Evolutionary conservation across 2,888 invertebrate species (phyloP).

Genomic region (Toxonevra muliebris): DNA sequence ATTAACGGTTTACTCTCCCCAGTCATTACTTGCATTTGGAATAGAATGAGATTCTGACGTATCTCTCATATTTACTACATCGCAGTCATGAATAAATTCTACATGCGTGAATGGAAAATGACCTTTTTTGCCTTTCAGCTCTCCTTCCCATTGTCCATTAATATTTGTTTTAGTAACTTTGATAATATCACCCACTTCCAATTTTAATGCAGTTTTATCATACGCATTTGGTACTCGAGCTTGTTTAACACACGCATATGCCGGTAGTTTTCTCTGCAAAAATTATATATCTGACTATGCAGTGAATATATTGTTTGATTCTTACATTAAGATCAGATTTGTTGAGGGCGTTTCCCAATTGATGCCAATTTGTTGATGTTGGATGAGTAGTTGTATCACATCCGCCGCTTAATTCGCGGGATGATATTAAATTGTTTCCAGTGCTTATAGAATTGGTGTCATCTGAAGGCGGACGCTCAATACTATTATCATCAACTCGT

Average conservation of each 20-base stretch:
- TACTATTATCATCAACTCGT: constrained; percentile 52
- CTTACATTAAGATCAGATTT: constrained; percentile 63
- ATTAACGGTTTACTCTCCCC: constrained; percentile 44
- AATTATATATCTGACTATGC: background rate
- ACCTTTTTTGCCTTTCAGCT: constrained; percentile 82
- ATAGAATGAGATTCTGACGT: constrained; percentile 22
- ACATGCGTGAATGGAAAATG: constrained; percentile 99
- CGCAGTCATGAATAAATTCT: constrained; percentile 82
- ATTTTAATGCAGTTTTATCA: constrained; percentile 92
- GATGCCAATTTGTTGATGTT: constrained; percentile 48
- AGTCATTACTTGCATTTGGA: constrained; percentile 41
- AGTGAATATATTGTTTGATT: background rate
- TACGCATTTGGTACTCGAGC: constrained; percentile 96
- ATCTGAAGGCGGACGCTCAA: constrained; percentile 55
- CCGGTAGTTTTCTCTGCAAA: constrained; percentile 84
- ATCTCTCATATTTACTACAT: constrained; percentile 44
- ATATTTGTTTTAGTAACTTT: constrained; percentile 96
- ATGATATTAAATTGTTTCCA: constrained; percentile 49
- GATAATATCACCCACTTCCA: constrained; percentile 94
- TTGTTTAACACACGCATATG: constrained; percentile 90
- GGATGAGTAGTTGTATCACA: constrained; percentile 29
- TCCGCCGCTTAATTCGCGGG: constrained; percentile 4
- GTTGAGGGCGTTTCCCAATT: constrained; percentile 58
- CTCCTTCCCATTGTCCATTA: constrained; percentile 99
- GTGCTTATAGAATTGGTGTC: constrained; percentile 49